Evolutionary conservation across 2,797 vertebrate genomes (phyloP), one percentile per base, ranked within the genome.

Genomic region (Rhynchonycteris naso): DNA sequence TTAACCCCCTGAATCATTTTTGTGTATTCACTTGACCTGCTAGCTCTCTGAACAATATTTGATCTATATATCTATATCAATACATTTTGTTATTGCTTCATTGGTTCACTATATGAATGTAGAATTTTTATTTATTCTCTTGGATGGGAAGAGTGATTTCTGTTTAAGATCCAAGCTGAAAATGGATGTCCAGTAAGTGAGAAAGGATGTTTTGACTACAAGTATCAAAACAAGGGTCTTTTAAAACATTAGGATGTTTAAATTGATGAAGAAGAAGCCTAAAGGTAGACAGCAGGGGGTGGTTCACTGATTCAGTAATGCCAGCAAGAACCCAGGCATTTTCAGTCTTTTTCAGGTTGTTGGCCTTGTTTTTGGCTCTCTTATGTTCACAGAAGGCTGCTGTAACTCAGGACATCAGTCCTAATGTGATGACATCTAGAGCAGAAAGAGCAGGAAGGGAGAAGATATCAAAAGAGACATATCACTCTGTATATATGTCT

Each of bases 81-180:
- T 35, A 24, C 86, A 65, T 56, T 86, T 35, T 7, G 4, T 38
- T 84, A 24, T 76, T 87, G 54, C 24, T 75, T 59, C 76, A 75
- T 12, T 69, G 19, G 15, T 63, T 71, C 21, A 16, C 19, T 56
- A 2, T 52, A 30, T 81, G 43, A 84, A 93, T 24, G 22, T 56
- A 78, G 54, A 50, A 24, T 69, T 95, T 93, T 82, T 54, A 76
- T 84, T 79, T 13, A 61, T 75, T 90, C 28, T 88, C 16, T 79
- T 69, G 88, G 18, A 19, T 92, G 35, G 80, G 30, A 66, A 96
- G 74, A 78, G 28, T 81, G 50, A 82, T 92, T 94, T 93, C 8
- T 50, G 26, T 92, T 84, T 92, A 56, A 72, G 63, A 76, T 58
- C n/a, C 30, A 52, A 38, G 2, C 33, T 88, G 69, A 65, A 81